These are phyloP conservation scores for Lissonota sp. DNA, from an alignment of 2,888 invertebrate species.

Conservation along the genomic window DNA sequence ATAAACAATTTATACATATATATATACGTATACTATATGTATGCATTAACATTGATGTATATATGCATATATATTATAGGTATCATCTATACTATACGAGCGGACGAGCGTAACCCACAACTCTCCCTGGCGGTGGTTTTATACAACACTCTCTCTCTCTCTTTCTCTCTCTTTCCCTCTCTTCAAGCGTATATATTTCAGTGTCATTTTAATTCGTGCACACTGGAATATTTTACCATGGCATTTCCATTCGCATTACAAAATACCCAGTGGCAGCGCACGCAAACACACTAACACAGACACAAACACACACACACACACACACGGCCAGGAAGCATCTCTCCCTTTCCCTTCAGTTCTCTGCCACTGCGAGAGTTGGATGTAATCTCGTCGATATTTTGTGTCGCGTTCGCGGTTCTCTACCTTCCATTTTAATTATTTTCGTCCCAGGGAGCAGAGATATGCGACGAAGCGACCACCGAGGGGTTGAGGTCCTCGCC, in stretches of 20 bases:
- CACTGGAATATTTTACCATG: slow-evolving; percentile 82
- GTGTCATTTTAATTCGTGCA: slow-evolving; percentile 83
- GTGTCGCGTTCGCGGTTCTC: slow-evolving; percentile 71
- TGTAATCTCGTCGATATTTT: slow-evolving; percentile 83
- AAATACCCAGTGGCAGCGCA: slow-evolving; percentile 26
- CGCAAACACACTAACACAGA: background rate
- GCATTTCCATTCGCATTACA: slow-evolving; percentile 82
- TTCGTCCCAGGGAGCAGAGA: slow-evolving; percentile 62
- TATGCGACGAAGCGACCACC: slow-evolving; percentile 41
- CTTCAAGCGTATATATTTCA: slow-evolving; percentile 78
- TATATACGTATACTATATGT: background rate
- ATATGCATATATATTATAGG: slow-evolving; percentile 16
- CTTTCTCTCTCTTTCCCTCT: slow-evolving; percentile 56
- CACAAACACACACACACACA: background rate
- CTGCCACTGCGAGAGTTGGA: slow-evolving; percentile 54
- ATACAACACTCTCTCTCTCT: slow-evolving; percentile 45
- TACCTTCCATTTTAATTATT: slow-evolving; percentile 81
- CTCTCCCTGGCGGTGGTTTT: slow-evolving; percentile 30
- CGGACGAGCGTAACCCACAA: slow-evolving; percentile 40
- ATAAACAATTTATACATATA: slow-evolving; percentile 80
- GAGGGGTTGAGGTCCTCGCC: background rate
- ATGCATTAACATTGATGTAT: no score
- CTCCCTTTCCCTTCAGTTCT: no score
- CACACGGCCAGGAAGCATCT: background rate
- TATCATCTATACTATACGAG: slow-evolving; percentile 63